Conservation (phyloP, 2,113 vertebrate species). For the Acrocephalus kingi region DNA sequence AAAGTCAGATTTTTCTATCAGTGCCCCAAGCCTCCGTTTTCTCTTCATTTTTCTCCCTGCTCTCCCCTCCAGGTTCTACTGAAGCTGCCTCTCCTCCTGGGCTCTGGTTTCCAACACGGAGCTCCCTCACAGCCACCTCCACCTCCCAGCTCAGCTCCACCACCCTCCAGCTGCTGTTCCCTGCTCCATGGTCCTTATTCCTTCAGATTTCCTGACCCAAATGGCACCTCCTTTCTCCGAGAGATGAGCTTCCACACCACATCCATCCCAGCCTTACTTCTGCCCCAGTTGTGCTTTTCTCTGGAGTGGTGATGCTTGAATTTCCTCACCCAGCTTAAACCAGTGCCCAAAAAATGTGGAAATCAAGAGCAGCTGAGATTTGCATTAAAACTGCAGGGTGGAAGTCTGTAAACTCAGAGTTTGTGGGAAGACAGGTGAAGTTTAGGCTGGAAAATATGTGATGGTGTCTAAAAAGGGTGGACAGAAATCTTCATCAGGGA, state of each 20-base stretch:
- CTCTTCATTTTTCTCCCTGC: background rate
- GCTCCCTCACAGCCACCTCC: background rate
- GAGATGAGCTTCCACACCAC: background rate
- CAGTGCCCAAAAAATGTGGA: background rate
- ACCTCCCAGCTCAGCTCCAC: background rate
- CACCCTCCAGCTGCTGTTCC: background rate
- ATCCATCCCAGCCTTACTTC: background rate
- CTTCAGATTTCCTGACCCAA: background rate
- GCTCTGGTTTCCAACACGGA: background rate
- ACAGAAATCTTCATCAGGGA: background rate
- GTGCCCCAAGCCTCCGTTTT: background rate
- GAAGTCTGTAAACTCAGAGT: background rate
- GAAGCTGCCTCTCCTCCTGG: background rate
- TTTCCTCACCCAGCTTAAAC: background rate
- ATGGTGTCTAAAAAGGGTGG: background rate
- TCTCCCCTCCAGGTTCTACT: background rate
- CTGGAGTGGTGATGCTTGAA: accelerated
- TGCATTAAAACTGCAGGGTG: background rate
- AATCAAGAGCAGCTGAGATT: background rate
- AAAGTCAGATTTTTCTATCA: background rate
- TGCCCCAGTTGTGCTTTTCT: background rate
- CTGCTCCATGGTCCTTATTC: background rate
- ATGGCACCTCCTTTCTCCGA: background rate
- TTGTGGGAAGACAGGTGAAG: background rate
- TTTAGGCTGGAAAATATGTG: background rate